Percentiles rank a stretch among this genome's conserved stretches.
Conservation (phyloP, 1,140 invertebrate species). For the Zophobas morio region DNA sequence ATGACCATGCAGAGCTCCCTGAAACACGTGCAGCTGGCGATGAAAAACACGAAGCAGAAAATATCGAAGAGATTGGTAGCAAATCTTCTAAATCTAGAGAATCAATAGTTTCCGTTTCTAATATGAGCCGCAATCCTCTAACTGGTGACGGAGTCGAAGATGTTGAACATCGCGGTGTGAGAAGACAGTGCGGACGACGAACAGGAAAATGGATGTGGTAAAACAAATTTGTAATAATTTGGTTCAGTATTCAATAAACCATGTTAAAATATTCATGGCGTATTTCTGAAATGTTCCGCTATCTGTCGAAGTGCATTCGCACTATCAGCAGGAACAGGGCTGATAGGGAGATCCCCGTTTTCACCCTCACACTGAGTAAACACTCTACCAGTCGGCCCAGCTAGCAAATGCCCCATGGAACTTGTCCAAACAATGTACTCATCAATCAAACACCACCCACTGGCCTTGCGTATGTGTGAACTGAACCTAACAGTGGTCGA, state of each 20-base stretch:
- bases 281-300: conserved; percentile 25
- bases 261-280: conserved; percentile 2
- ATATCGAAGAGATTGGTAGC: too few species aligned
- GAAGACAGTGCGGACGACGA: conserved; percentile 37
- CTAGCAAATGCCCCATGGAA: conserved; percentile 54
- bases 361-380: conserved; percentile 57
- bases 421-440: conserved; percentile 64
- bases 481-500: conserved; percentile 37
- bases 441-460: conserved; percentile 64
- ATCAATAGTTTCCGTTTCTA: conserved; percentile 41
- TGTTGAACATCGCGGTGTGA: conserved; percentile 31
- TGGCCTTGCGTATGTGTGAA: conserved; percentile 41
- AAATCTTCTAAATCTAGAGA: too few species aligned
- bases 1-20: too few species aligned
- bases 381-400: conserved; percentile 60
- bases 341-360: conserved; percentile 46
- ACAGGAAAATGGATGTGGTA: conserved; percentile 55
- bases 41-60: too few species aligned
- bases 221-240: conserved; percentile 35
- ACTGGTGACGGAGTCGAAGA: conserved; percentile 59
- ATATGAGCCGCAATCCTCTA: conserved; percentile 58
- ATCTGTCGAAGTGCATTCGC: conserved; percentile 43
- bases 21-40: too few species aligned
- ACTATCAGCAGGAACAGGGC: conserved; percentile 42
- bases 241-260: conserved; percentile 17